These are phyloP conservation scores for Gulo gulo DNA, from an alignment of 2,113 vertebrate species.

Conservation along the genomic window DNA sequence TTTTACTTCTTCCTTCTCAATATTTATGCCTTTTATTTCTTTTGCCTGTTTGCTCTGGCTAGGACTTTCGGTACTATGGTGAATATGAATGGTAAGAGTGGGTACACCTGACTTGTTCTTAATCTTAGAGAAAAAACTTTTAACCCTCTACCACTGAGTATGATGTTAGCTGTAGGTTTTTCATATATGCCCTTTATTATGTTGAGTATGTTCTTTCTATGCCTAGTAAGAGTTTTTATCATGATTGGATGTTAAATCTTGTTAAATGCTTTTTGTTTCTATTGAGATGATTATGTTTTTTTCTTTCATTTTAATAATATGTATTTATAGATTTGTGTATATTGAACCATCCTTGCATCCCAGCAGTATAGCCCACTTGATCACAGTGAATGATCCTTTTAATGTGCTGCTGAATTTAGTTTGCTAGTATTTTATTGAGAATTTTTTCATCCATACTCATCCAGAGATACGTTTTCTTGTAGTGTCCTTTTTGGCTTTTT, in stretches of 20 bases:
- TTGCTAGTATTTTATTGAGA: not conserved
- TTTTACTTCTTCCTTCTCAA: not conserved
- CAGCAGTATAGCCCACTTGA: not conserved
- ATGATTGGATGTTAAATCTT: not conserved
- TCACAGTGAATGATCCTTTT: not conserved
- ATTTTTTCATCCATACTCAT: not conserved
- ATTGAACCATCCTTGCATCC: not conserved
- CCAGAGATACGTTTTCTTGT: not conserved
- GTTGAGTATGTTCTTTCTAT: not conserved
- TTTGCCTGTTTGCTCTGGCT: not conserved
- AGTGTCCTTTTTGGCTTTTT: not conserved
- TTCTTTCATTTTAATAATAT: not conserved
- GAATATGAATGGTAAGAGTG: not conserved
- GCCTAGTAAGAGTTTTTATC: not conserved
- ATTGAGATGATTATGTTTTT: not conserved
- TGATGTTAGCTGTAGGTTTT: not conserved
- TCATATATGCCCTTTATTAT: not conserved
- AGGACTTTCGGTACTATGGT: not conserved
- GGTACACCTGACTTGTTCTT: not conserved
- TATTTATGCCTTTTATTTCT: not conserved
- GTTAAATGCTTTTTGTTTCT: not conserved
- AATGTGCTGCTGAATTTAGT: not conserved
- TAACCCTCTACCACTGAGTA: not conserved
- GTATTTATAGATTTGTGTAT: not conserved
- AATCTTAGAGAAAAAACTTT: not conserved